These are phyloP conservation scores for Semicossyphus pulcher DNA, from an alignment of 2,113 vertebrate genomes.

Conservation along the genomic window DNA sequence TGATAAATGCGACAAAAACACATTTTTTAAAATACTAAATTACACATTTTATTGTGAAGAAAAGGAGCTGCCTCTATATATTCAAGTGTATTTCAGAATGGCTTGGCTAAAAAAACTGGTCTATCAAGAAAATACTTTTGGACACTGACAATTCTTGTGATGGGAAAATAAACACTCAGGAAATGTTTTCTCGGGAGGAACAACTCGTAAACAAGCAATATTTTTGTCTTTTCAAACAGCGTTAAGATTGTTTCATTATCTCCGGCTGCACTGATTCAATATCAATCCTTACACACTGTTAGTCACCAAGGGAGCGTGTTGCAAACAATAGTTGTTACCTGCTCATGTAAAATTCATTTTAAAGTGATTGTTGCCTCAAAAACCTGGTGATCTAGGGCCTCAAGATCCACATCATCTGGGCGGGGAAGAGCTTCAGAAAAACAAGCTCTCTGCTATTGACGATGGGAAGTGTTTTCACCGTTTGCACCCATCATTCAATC, in stretches of 20 bases:
- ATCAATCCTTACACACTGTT: neutral
- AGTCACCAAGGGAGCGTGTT: neutral
- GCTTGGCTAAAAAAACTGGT: neutral
- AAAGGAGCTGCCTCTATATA: neutral
- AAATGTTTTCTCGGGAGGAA: neutral
- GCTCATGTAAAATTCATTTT: constrained; percentile 3
- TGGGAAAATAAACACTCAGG: neutral
- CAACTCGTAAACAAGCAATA: neutral
- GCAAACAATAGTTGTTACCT: neutral
- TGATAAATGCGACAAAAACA: constrained; percentile 5
- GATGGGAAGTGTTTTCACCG: constrained; percentile 5
- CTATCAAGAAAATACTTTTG: neutral
- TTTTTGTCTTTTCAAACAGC: too few relatives aligned
- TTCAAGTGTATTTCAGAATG: neutral
- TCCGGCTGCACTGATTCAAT: neutral
- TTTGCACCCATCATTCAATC: constrained; percentile 47
- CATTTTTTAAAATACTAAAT: neutral
- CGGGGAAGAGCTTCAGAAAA: constrained; percentile 21
- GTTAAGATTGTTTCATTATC: neutral
- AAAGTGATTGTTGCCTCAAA: neutral
- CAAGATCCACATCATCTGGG: constrained; percentile 9
- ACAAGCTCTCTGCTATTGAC: constrained; percentile 18
- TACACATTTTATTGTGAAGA: neutral
- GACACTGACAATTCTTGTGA: neutral
- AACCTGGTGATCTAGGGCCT: neutral